These are phyloP conservation scores for Leptestheria dahalacensis DNA, from an alignment of 1,140 invertebrate genomes.

Conservation along the genomic window DNA sequence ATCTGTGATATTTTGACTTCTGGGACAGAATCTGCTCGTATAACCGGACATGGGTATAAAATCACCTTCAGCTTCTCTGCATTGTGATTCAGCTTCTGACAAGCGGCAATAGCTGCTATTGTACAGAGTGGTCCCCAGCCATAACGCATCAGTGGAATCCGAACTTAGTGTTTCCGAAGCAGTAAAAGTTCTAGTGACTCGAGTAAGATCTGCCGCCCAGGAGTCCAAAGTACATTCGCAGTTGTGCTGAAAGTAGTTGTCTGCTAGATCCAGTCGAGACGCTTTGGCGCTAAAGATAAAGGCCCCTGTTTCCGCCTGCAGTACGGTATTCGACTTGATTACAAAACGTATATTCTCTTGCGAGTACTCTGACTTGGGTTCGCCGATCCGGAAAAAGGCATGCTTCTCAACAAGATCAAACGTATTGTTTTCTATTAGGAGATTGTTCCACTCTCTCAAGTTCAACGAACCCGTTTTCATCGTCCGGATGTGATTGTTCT, in stretches of 20 bases:
- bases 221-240: constrained; percentile 7
- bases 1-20: background rate
- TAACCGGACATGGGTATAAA: constrained; percentile 13
- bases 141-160: background rate
- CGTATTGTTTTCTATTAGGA: constrained; percentile 14
- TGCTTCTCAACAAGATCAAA: background rate
- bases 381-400: constrained; percentile 10
- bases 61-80: background rate
- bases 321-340: background rate
- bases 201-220: constrained; percentile 9
- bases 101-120: constrained; percentile 10
- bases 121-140: constrained; percentile 6
- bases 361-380: background rate
- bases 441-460: constrained; percentile 9
- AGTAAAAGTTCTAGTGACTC: background rate
- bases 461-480: constrained; percentile 1
- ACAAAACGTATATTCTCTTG: background rate
- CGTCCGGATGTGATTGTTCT: constrained; percentile 2
- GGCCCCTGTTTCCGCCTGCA: constrained; percentile 3
- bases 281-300: constrained; percentile 8
- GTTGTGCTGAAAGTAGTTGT: constrained; percentile 10
- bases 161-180: background rate
- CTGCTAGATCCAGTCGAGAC: background rate
- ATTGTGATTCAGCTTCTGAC: background rate
- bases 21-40: constrained; percentile 3